Conservation (phyloP, 2,797 vertebrate species). For the Galagoides demidoff region DNA sequence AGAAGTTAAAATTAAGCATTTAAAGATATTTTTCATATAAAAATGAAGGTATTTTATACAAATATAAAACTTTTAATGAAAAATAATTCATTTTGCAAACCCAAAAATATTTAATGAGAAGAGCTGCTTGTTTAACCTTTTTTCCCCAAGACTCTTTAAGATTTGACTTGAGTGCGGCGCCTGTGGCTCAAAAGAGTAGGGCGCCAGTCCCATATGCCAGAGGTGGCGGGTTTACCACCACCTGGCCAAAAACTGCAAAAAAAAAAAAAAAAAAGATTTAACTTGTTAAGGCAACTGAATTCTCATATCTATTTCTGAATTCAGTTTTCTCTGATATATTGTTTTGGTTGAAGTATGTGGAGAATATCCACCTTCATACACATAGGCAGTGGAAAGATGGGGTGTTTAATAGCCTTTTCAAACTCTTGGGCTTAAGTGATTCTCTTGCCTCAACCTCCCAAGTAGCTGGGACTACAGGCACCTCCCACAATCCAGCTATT, state of each 20-base stretch:
- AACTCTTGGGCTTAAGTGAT: too few species aligned
- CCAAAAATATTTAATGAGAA: conserved; percentile 16
- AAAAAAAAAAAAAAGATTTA: too few species aligned
- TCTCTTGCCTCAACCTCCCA: too few species aligned
- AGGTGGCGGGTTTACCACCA: too few species aligned
- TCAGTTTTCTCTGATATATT: background rate
- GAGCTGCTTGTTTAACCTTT: conserved; percentile 23
- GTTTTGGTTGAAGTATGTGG: conserved; percentile 5
- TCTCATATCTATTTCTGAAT: conserved; percentile 10
- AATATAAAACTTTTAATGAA: conserved; percentile 34
- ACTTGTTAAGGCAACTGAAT: background rate
- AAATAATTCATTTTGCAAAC: conserved; percentile 56
- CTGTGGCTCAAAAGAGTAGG: too few species aligned
- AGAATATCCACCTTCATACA: background rate
- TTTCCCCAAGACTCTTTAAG: background rate
- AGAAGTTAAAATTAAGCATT: conserved; percentile 33
- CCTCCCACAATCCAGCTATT: too few species aligned
- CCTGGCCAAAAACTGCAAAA: too few species aligned
- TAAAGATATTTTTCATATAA: background rate
- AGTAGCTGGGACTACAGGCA: too few species aligned
- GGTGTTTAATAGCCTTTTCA: conserved; percentile 21
- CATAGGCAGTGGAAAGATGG: conserved; percentile 10
- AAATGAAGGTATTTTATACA: background rate
- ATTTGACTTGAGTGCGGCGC: background rate
- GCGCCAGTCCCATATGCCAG: too few species aligned